Base-by-base conservation (phyloP, 2,797 vertebrate species). In the Megaceryle alcyon region DNA sequence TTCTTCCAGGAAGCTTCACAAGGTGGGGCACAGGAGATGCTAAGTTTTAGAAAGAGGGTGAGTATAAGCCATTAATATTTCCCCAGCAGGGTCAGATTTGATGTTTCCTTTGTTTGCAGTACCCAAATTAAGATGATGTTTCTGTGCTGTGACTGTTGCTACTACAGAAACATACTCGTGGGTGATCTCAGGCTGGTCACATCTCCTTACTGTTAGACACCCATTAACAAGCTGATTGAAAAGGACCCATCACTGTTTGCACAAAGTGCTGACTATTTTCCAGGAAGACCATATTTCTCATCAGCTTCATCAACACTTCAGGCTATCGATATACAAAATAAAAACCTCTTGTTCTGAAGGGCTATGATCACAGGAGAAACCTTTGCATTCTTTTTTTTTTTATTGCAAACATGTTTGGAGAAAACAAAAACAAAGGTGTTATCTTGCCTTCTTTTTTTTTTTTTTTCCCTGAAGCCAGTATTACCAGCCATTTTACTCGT, bases 1-100 rank as follows among this genome's bases (percentile, higher is more conserved):
- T 98, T 96, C 97, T 98, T 98, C 98, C 97, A 94, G 98, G 97
- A 98, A 98, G 97, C 97, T 97, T 97, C 98, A 97, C 96, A 96
- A 97, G 98, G 97, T 97, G 97, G 97, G 96, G 97, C 97, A 96
- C 86, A 65, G 90, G 96, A 95, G 96, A 97, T 97, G 97, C 98
- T 98, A 98, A 98, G 98, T 98, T 98, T 97, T 95, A 96, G 94
- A 92, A 95, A 97, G 92, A 94, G 82, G 92, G 97, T 97, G 97
- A 97, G 96, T 96, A 97, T 97, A 98, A 98, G 96, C 98, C 97
- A 98, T 98, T 98, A 98, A 98, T 98, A 97, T 98, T 98, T 97
- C 96, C 94, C 97, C 92, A 93, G 97, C 97, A 98, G 98, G 98
- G 98, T 98, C 98, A 98, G 94, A 97, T 97, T 82, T 96, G 98